Conservation (phyloP, 2,888 invertebrate species). For the Dryobota labecula region DNA sequence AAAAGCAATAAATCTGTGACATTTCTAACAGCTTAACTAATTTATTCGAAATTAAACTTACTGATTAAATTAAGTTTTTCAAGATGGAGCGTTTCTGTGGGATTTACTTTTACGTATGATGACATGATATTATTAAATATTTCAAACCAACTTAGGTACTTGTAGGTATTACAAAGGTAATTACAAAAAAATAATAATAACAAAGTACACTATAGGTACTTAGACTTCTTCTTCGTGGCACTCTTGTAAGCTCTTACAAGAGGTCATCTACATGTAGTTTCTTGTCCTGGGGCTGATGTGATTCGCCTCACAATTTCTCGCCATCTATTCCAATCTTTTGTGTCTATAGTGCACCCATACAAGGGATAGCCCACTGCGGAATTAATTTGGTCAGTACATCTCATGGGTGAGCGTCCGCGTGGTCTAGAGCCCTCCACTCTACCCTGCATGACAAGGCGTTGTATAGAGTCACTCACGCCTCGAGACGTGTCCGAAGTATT, state of each 20-base stretch:
- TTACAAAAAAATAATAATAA: too few relatives aligned
- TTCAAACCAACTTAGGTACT: neutral
- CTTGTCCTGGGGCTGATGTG: neutral
- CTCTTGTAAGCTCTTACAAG: too few relatives aligned
- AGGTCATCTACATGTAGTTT: neutral
- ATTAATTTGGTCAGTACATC: too few relatives aligned
- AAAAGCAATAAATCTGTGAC: conserved; percentile 37
- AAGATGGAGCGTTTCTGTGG: neutral
- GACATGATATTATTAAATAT: neutral
- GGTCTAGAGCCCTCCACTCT: too few relatives aligned
- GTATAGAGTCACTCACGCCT: too few relatives aligned
- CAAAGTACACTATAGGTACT: conserved; percentile 1
- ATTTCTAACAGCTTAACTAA: conserved; percentile 8
- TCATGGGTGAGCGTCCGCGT: too few relatives aligned
- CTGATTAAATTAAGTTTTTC: conserved; percentile 9
- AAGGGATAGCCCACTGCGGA: too few relatives aligned
- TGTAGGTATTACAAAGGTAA: conserved; percentile 4
- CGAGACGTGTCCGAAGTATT: too few relatives aligned
- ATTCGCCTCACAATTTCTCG: neutral
- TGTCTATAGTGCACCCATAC: neutral
- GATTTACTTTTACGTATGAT: neutral
- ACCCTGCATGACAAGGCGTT: too few relatives aligned
- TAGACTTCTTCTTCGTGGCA: too few relatives aligned
- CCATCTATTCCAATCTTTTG: neutral
- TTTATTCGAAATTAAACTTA: neutral